These are phyloP conservation scores for Hoplias malabaricus DNA, from an alignment of 2,113 vertebrate genomes.

Conservation along the genomic window DNA sequence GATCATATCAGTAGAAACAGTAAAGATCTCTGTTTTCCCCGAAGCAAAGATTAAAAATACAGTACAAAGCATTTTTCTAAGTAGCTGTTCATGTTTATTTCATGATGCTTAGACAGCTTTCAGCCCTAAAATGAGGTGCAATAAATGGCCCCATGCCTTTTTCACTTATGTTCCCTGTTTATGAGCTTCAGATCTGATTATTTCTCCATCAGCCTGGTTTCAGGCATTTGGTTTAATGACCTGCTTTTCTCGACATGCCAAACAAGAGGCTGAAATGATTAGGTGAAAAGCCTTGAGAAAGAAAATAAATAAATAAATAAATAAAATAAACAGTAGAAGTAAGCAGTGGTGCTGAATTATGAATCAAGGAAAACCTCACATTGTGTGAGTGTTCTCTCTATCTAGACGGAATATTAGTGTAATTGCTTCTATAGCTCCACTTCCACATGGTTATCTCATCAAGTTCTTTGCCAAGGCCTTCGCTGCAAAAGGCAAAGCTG, in stretches of 20 bases:
- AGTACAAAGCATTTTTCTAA: neutral
- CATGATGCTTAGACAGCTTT: neutral
- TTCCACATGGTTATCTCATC: conserved; percentile 91
- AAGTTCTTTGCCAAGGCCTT: conserved; percentile 74
- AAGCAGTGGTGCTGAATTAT: conserved; percentile 51
- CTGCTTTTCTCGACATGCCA: conserved; percentile 56
- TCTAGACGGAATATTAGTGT: conserved; percentile 80
- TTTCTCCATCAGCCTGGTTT: conserved; percentile 34
- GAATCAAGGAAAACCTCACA: conserved; percentile 66
- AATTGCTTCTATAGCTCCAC: conserved; percentile 88
- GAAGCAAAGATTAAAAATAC: too few relatives aligned
- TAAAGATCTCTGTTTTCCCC: too few relatives aligned
- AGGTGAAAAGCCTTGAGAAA: conserved; percentile 56
- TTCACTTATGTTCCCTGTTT: conserved; percentile 77
- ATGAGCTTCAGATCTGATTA: conserved; percentile 57
- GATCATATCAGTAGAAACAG: too few relatives aligned
- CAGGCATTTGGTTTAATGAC: conserved; percentile 73
- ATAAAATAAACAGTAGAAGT: conserved; percentile 63
- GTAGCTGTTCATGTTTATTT: conserved; percentile 1
- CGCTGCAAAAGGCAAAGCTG: conserved; percentile 84
- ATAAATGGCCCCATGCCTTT: conserved; percentile 51
- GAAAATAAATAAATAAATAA: too few relatives aligned
- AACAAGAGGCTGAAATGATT: conserved; percentile 50
- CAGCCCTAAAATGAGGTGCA: conserved; percentile 3
- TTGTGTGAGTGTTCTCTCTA: conserved; percentile 65